Conservation (phyloP, 2,888 invertebrate species). For the Caenorhabditis plicata region DNA sequence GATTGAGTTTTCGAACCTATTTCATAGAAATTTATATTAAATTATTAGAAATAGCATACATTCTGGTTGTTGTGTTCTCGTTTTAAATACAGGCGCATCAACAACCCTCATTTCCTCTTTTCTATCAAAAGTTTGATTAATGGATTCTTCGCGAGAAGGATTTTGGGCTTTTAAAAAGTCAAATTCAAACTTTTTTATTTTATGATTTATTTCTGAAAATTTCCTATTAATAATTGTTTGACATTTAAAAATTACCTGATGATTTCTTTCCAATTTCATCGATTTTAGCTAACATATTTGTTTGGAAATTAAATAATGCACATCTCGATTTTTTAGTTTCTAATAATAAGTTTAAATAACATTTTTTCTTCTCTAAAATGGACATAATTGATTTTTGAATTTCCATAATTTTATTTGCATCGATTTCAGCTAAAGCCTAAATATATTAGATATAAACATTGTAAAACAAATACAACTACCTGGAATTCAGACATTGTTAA, state of each 20-base stretch:
- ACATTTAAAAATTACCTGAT: slow-evolving; percentile 2
- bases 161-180: slow-evolving; percentile 12
- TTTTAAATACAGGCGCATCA: slow-evolving; percentile 12
- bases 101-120: not conserved
- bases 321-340: no score
- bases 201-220: slow-evolving; percentile 1
- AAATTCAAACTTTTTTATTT: slow-evolving; percentile 2
- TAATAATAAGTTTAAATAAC: no score
- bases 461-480: slow-evolving; percentile 3
- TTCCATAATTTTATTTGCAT: no score
- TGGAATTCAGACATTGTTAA: slow-evolving; percentile 17
- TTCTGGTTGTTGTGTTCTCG: not conserved
- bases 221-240: not conserved
- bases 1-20: no score
- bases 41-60: no score
- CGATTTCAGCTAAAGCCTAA: slow-evolving; percentile 14
- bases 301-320: no score
- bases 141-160: not conserved
- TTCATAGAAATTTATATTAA: no score
- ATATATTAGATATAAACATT: slow-evolving; percentile 1
- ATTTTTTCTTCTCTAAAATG: no score
- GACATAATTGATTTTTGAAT: no score
- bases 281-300: no score
- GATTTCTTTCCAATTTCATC: no score
- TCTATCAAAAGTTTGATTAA: slow-evolving; percentile 4